phyloP scores from a whole-genome alignment of 1,140 invertebrate genomes.

The Hypsibius dujardini region DNA sequence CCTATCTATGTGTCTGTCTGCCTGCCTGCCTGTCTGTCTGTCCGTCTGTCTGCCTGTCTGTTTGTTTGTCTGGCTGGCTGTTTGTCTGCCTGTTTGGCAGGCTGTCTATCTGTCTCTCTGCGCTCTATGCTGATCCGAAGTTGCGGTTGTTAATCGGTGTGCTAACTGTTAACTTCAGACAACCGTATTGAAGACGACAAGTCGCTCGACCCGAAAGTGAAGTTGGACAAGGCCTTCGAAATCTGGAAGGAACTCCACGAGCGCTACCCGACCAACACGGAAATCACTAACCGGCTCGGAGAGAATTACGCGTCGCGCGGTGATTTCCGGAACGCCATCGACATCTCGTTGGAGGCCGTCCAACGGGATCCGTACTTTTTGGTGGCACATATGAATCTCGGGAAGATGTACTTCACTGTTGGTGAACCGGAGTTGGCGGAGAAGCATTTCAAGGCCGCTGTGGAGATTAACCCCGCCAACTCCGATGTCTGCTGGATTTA shows the following conservation, averaged over 20 bases:
- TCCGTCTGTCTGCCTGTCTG: too few relatives aligned
- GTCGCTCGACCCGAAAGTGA: not conserved
- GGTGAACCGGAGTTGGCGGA: constrained; percentile 10
- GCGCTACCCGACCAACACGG: constrained; percentile 25
- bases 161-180: too few relatives aligned
- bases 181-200: constrained; percentile 1
- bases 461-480: constrained; percentile 4
- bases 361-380: constrained; percentile 27
- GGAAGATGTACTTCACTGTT: constrained; percentile 18
- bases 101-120: too few relatives aligned
- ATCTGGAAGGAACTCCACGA: not conserved
- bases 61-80: too few relatives aligned
- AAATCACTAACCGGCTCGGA: constrained; percentile 27
- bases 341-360: constrained; percentile 24
- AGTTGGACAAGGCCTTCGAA: constrained; percentile 11
- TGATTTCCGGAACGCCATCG: constrained; percentile 22
- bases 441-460: constrained; percentile 2
- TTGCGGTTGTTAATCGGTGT: too few relatives aligned
- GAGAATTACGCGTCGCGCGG: constrained; percentile 24
- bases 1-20: too few relatives aligned
- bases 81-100: too few relatives aligned
- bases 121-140: too few relatives aligned
- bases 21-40: too few relatives aligned
- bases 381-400: constrained; percentile 26
- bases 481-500: constrained; percentile 15